Evolutionary conservation across 2,797 vertebrate species (phyloP), one percentile per base, ranked within the genome.

Genomic region (Cottoperca gobio): DNA sequence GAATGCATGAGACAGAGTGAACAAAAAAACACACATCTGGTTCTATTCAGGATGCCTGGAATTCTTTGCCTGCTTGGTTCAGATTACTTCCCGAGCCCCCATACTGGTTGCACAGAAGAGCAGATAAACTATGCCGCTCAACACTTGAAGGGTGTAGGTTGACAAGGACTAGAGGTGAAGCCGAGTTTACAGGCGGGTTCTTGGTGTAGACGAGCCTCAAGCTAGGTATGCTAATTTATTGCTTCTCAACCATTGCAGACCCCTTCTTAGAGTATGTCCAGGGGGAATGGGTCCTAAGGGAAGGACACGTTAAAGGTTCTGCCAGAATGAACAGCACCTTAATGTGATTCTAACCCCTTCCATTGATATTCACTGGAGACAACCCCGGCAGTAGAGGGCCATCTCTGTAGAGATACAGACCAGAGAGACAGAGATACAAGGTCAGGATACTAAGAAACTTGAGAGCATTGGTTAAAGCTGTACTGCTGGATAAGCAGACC

Each of bases 31-130:
- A 63, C 79, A 92, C 90, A 94, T 89, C 92, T 91, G 93, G 89
- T 91, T 94, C 84, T 79, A 88, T 88, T 93, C 88, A 85, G 83
- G 59, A 94, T 94, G 86, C 88, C 87, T 87, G 76, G 62, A 82
- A 93, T 94, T 94, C 89, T 84, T 90, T 5, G 75, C 69, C 87
- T 87, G 85, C 81, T 80, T 74, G 77, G 84, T 89, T 92, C 85
- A 77, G 77, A 86, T 92, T 93, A 90, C 90, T 81, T 84, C 79
- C 86, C 55, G 49, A 78, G 90, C 86, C 86, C 89, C 87, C 86
- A 55, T 77, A 73, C 85, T 75, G 78, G 70, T 85, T 85, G 80
- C 31, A 74, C 80, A 73, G 84, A 82, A 85, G 79, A 78, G 82
- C 81, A 86, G 82, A 87, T 89, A 87, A 90, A 89, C 76, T 76